phyloP scores from a whole-genome alignment of 1,140 invertebrate species.

The Drosophila ogumai region DNA sequence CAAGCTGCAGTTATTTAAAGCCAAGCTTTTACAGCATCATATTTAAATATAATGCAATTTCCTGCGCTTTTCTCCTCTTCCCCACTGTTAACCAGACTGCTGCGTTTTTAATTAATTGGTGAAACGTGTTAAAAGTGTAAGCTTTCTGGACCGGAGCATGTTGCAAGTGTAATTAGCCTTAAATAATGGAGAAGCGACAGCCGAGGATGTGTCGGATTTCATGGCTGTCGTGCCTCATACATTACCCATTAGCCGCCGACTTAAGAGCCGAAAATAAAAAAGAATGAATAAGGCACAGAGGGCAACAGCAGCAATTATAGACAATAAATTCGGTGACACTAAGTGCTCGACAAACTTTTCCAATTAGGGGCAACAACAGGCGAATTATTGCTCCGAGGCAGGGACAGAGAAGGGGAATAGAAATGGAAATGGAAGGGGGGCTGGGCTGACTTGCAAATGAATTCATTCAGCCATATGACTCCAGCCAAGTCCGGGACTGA shows the following conservation, averaged over 20 bases:
- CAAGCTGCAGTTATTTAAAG: background rate
- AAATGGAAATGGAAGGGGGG: background rate
- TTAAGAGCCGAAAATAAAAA: constrained; percentile 9
- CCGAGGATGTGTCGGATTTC: constrained; percentile 11
- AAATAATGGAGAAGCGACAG: constrained; percentile 28
- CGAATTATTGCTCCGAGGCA: constrained; percentile 48
- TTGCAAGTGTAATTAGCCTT: constrained; percentile 46
- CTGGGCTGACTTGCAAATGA: constrained; percentile 39
- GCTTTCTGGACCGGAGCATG: constrained; percentile 26
- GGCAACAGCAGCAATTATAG: constrained; percentile 40
- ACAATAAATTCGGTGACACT: constrained; percentile 49
- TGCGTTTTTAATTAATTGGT: constrained; percentile 19
- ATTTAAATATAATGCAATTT: background rate
- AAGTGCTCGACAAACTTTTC: constrained; percentile 65
- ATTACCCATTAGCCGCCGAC: constrained; percentile 7
- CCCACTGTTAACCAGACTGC: background rate
- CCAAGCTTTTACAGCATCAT: background rate
- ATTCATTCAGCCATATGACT: constrained; percentile 50
- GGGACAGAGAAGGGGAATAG: too few species aligned
- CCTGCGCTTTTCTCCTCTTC: too few species aligned
- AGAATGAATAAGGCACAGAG: background rate
- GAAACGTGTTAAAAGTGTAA: constrained; percentile 35
- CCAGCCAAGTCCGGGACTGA: constrained; percentile 41
- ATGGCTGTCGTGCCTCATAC: constrained; percentile 6
- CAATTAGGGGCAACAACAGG: constrained; percentile 67